A percentile compares a stretch with the other conserved stretches of the same genome.
These are phyloP conservation scores for Slavum lentiscoides DNA, from an alignment of 2,888 invertebrate genomes.

Conservation along the genomic window DNA sequence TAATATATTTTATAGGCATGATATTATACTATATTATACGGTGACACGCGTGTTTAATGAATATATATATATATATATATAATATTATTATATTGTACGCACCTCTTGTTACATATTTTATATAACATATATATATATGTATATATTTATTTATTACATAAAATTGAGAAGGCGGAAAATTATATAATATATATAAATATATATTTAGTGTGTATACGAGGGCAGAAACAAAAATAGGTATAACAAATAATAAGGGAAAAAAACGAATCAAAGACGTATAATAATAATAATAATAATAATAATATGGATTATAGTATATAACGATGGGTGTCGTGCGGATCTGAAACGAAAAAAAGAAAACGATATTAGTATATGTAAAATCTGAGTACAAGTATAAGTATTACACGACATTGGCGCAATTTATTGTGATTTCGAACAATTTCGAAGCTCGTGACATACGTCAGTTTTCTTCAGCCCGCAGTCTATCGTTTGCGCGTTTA, in stretches of 20 bases:
- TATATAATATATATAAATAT: too few relatives aligned
- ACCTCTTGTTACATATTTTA: not conserved
- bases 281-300: not conserved
- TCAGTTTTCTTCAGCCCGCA: too few relatives aligned
- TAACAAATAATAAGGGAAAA: conserved; percentile 15
- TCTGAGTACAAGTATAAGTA: too few relatives aligned
- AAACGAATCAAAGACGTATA: conserved; percentile 27
- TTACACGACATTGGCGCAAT: too few relatives aligned
- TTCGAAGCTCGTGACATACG: not conserved
- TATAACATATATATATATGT: not conserved
- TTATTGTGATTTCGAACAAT: not conserved
- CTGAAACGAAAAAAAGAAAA: conserved; percentile 27
- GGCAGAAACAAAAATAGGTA: not conserved
- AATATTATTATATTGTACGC: too few relatives aligned
- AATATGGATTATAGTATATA: not conserved
- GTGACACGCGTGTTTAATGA: not conserved
- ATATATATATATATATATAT: too few relatives aligned
- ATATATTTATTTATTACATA: not conserved
- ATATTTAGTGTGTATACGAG: not conserved
- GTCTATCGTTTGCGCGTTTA: too few relatives aligned
- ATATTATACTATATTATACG: not conserved
- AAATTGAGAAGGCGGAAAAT: not conserved
- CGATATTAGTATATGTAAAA: conserved; percentile 1
- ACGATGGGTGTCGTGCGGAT: not conserved
- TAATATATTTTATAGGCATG: not conserved